Conservation (phyloP, 2,888 invertebrate genomes). For the Tupiocoris notatus region DNA sequence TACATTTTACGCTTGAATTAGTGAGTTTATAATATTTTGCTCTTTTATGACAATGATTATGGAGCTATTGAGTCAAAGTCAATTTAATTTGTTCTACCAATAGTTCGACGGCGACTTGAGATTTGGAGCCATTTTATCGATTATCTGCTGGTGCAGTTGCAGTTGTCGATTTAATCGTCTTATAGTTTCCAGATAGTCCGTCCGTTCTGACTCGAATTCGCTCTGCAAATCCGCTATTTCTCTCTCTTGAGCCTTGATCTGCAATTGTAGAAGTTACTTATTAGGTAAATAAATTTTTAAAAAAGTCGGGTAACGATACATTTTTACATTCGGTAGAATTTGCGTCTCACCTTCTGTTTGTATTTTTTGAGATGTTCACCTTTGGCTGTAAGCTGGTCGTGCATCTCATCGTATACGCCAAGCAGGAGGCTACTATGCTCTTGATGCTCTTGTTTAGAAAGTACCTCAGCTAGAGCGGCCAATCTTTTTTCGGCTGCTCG, state of each 20-base stretch:
- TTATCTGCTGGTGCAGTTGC: constrained; percentile 65
- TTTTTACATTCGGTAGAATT: no score
- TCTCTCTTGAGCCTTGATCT: constrained; percentile 56
- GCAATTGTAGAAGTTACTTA: no score
- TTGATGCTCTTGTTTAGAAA: constrained; percentile 59
- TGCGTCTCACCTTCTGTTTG: constrained; percentile 59
- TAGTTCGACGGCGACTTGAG: constrained; percentile 73
- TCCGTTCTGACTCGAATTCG: constrained; percentile 76
- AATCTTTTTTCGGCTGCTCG: constrained; percentile 66
- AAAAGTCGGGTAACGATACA: no score
- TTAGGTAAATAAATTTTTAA: no score
- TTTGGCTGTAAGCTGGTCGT: constrained; percentile 72
- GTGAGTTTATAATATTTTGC: no score
- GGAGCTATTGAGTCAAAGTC: no score
- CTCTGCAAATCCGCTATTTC: constrained; percentile 75
- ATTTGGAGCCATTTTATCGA: constrained; percentile 66
- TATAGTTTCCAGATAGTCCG: constrained; percentile 81
- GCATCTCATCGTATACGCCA: constrained; percentile 73
- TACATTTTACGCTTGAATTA: no score
- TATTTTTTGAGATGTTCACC: constrained; percentile 66
- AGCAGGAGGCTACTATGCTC: constrained; percentile 68
- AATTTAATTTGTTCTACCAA: constrained; percentile 54
- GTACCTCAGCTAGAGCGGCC: constrained; percentile 60
- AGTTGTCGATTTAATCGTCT: constrained; percentile 69
- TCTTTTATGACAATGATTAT: no score